Conservation (phyloP, 2,113 vertebrate species). For the Erythrocercus mccallii region DNA sequence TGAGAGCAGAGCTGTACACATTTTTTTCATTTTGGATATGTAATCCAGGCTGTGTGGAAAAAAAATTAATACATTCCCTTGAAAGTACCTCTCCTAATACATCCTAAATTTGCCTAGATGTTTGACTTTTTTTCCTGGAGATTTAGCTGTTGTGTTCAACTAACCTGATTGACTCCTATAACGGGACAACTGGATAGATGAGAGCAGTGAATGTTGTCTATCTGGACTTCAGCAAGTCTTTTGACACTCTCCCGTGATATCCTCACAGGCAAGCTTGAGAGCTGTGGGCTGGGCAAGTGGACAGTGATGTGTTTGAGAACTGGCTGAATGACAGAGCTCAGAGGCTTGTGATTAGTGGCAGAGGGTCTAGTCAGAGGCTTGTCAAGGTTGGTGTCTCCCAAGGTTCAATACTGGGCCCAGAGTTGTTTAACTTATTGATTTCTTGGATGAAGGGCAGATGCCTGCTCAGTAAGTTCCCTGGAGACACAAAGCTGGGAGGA, state of each 20-base stretch:
- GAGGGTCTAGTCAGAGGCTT: not conserved
- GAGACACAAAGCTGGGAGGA: not conserved
- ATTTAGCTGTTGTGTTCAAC: not conserved
- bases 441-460: not conserved
- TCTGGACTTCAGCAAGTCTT: not conserved
- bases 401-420: too few species aligned
- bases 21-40: not conserved
- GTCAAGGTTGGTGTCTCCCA: not conserved
- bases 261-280: not conserved
- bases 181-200: not conserved
- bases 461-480: not conserved
- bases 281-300: not conserved
- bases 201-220: not conserved
- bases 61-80: not conserved
- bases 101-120: not conserved
- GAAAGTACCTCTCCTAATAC: not conserved
- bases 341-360: not conserved
- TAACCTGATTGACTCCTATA: not conserved
- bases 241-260: not conserved
- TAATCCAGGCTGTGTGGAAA: not conserved
- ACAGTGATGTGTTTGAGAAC: not conserved
- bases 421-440: not conserved
- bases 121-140: not conserved
- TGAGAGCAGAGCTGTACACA: not conserved
- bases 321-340: not conserved